Percentiles rank a stretch among this genome's conserved stretches.
Conservation (phyloP, 2,797 vertebrate genomes). For the Arctocebus calabarensis region DNA sequence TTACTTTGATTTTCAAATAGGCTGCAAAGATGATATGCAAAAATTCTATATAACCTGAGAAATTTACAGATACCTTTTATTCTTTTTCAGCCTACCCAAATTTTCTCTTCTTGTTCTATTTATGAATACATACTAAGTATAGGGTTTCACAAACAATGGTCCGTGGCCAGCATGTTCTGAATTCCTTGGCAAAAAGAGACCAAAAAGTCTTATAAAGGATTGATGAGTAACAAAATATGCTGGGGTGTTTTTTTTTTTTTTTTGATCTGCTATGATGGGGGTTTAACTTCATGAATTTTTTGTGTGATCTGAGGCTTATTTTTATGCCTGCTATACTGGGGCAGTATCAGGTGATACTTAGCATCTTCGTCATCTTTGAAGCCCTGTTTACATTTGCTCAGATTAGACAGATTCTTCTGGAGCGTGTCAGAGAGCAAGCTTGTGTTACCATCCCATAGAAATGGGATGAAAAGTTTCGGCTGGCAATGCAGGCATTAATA, state of each 20-base stretch:
- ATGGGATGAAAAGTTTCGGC: conserved; percentile 2
- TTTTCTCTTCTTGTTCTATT: conserved; percentile 65
- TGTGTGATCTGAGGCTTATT: conserved; percentile 35
- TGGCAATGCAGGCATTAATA: background rate
- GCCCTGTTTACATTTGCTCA: background rate
- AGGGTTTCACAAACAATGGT: conserved; percentile 75
- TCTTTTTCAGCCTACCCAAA: background rate
- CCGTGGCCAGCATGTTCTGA: conserved; percentile 69
- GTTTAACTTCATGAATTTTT: conserved; percentile 38
- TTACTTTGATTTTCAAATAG: conserved; percentile 55
- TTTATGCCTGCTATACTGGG: conserved; percentile 16
- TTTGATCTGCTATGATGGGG: background rate
- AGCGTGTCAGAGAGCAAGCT: conserved; percentile 54
- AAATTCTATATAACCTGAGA: background rate
- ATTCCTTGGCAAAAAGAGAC: conserved; percentile 70
- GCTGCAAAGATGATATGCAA: background rate
- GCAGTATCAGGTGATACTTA: background rate
- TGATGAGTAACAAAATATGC: conserved; percentile 34
- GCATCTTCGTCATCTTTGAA: conserved; percentile 29
- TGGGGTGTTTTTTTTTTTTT: background rate
- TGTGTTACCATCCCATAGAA: background rate
- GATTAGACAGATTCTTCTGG: background rate
- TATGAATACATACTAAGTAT: conserved; percentile 62
- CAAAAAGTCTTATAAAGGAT: conserved; percentile 12
- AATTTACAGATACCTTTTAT: conserved; percentile 60